phyloP scores from a whole-genome alignment of 2,113 vertebrate species.

The Mungos mungo region DNA sequence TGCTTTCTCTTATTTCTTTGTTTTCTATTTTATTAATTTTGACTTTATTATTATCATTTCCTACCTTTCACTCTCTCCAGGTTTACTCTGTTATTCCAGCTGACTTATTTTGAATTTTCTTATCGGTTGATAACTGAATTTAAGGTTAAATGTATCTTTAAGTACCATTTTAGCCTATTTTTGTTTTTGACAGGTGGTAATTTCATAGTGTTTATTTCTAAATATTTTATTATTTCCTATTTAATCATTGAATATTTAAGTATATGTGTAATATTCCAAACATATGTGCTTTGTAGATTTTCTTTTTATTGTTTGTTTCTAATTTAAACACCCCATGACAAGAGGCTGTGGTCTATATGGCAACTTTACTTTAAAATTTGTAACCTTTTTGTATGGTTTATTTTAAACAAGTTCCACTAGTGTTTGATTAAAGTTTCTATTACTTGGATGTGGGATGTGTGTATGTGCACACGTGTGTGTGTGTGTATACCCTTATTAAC shows the following conservation, averaged over 20 bases:
- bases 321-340: not conserved
- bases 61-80: not conserved
- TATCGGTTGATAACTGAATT: slow-evolving; percentile 13
- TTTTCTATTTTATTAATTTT: not conserved
- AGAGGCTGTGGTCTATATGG: not conserved
- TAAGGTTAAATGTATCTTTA: not conserved
- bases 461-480: too few relatives aligned
- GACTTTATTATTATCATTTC: not conserved
- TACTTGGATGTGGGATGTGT: not conserved
- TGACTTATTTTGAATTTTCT: not conserved
- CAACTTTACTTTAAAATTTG: not conserved
- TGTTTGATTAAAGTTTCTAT: not conserved
- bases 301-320: slow-evolving; percentile 9
- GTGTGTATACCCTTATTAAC: not conserved
- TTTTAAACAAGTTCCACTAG: not conserved
- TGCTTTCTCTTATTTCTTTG: not conserved
- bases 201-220: slow-evolving; percentile 20
- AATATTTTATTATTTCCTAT: slow-evolving; percentile 42
- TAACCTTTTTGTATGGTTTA: not conserved
- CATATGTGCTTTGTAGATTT: not conserved
- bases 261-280: slow-evolving; percentile 29
- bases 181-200: slow-evolving; percentile 17
- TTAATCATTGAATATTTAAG: slow-evolving; percentile 28
- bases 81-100: not conserved
- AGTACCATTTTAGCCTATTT: not conserved